Percentiles rank a stretch among this genome's conserved stretches.
These are phyloP conservation scores for Sitobion miscanthi DNA, from an alignment of 1,140 invertebrate species.

Conservation along the genomic window DNA sequence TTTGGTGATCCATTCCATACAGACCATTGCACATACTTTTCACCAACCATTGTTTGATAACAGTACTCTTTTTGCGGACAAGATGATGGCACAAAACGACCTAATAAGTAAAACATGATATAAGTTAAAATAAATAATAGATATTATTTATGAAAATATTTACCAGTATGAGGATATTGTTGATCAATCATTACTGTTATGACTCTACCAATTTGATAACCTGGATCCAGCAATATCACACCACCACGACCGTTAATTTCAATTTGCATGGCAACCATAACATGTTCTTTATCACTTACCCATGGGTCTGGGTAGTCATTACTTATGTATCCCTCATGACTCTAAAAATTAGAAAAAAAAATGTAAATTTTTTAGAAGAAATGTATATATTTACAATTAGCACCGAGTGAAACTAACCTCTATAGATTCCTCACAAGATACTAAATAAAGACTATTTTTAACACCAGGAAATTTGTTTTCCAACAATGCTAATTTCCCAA, in stretches of 20 bases:
- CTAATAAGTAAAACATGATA: slow-evolving; percentile 61
- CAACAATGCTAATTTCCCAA: slow-evolving; percentile 68
- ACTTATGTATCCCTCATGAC: slow-evolving; percentile 63
- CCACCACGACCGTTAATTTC: slow-evolving; percentile 75
- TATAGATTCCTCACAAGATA: slow-evolving; percentile 87
- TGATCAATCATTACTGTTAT: slow-evolving; percentile 87
- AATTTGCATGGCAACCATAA: slow-evolving; percentile 80
- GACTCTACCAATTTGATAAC: slow-evolving; percentile 85
- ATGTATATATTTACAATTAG: background rate
- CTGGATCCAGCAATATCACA: slow-evolving; percentile 83
- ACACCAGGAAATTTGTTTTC: slow-evolving; percentile 69
- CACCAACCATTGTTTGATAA: slow-evolving; percentile 69
- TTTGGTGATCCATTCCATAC: slow-evolving; percentile 68
- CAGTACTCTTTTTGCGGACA: slow-evolving; percentile 71
- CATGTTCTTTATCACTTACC: slow-evolving; percentile 82
- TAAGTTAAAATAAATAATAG: background rate
- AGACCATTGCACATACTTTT: slow-evolving; percentile 82
- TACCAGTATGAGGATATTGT: slow-evolving; percentile 82
- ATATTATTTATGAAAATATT: slow-evolving; percentile 54
- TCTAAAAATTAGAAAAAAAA: slow-evolving; percentile 58
- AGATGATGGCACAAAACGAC: slow-evolving; percentile 81
- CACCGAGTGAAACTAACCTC: slow-evolving; percentile 72
- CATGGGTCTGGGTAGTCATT: slow-evolving; percentile 60
- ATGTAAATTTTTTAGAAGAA: background rate
- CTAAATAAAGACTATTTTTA: slow-evolving; percentile 72